Percentiles rank a stretch among this genome's conserved stretches.
These are phyloP conservation scores for Alouatta palliata DNA, from an alignment of 2,113 vertebrate genomes.

Conservation along the genomic window DNA sequence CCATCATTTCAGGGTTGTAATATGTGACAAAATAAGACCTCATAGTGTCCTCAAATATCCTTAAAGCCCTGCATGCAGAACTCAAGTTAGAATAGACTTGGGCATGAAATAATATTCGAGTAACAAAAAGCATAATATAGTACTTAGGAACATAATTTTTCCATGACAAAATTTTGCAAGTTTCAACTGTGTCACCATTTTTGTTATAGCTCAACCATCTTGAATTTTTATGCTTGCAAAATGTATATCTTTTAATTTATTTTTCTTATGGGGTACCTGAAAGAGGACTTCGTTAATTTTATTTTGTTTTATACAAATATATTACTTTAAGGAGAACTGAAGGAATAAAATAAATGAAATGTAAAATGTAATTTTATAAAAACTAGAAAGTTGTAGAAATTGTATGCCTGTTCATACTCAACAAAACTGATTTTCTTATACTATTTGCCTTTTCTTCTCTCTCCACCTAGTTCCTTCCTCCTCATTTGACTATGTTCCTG, in stretches of 20 bases:
- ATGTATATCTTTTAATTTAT: background rate
- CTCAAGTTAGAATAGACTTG: background rate
- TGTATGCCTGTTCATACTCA: background rate
- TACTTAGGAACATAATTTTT: background rate
- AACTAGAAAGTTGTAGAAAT: background rate
- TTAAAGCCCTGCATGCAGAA: background rate
- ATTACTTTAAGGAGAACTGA: background rate
- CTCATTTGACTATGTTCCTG: background rate
- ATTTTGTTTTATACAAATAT: background rate
- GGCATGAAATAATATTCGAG: background rate
- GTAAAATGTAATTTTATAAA: background rate
- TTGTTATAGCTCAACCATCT: background rate
- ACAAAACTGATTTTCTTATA: background rate
- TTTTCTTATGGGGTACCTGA: background rate
- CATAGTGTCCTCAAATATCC: background rate
- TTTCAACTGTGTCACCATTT: background rate
- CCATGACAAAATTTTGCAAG: background rate
- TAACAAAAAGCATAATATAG: background rate
- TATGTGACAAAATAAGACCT: background rate
- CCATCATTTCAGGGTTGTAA: background rate
- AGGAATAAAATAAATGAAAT: background rate
- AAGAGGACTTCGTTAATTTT: background rate
- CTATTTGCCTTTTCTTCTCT: background rate
- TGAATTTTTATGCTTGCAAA: background rate
- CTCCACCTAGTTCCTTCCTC: background rate